A percentile compares a stretch with the other conserved stretches of the same genome.
These are phyloP conservation scores for Morone chrysops DNA, from an alignment of 2,113 vertebrate species.

Conservation along the genomic window DNA sequence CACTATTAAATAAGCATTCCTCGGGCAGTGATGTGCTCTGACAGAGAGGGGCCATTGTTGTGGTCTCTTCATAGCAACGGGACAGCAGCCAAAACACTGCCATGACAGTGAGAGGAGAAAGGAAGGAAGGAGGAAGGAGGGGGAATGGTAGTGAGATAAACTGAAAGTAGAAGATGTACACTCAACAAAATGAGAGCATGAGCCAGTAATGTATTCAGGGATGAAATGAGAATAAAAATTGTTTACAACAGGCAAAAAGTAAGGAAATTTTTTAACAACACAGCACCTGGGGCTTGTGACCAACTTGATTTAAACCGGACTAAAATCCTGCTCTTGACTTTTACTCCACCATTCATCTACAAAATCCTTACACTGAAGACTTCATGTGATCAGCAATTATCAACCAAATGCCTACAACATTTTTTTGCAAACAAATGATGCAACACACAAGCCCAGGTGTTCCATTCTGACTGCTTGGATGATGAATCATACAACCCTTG, in stretches of 20 bases:
- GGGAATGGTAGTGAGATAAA: conserved; percentile 39
- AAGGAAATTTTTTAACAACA: background rate
- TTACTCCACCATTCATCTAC: background rate
- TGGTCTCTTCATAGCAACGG: conserved; percentile 74
- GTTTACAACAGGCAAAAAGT: too few relatives aligned
- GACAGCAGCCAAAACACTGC: conserved; percentile 74
- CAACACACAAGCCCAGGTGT: conserved; percentile 7
- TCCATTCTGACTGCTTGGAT: background rate
- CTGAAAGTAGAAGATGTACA: conserved; percentile 37
- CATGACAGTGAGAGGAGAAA: conserved; percentile 58
- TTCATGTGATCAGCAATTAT: background rate
- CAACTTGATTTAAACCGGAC: background rate
- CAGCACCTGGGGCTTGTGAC: background rate
- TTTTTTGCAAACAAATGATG: conserved; percentile 1
- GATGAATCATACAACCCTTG: background rate
- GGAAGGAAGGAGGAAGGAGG: background rate
- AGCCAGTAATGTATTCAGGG: background rate
- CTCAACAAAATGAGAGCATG: conserved; percentile 5
- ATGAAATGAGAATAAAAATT: background rate
- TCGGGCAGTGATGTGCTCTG: conserved; percentile 60
- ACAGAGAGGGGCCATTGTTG: conserved; percentile 79
- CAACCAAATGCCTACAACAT: background rate
- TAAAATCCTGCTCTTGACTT: background rate
- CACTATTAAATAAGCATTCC: conserved; percentile 78
- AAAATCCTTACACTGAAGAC: background rate